Evolutionary conservation across 2,797 vertebrate species (phyloP), one percentile per base, ranked within the genome.

Genomic region (Pelobates cultripes): DNA sequence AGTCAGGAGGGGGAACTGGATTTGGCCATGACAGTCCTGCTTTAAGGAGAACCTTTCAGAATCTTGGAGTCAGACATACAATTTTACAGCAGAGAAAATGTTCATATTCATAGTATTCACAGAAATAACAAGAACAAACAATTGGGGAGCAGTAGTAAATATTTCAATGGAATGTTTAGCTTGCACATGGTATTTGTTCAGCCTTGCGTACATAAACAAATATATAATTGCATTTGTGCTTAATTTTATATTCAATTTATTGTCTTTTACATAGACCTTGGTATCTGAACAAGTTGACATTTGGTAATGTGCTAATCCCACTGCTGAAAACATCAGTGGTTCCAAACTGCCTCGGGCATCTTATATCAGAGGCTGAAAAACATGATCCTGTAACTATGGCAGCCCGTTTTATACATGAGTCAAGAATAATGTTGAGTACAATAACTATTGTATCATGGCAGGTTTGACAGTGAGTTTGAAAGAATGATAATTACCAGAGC

Each of bases 321-420:
- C 8, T 57, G 55, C 14, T 57, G 55, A 57, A 57, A 57, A 57
- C 14, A 12, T 12, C 3, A 57, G 55, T 57, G 55, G 13, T 57
- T 57, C 13, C 8, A 12, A 57, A 64, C 61, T 64, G 61, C 17
- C 28, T 40, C 17, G 40, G 28, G 28, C 28, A 17, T n/a, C 57
- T 60, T 14, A 60, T 12, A 40, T 64, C 17, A 28, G 61, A 40
- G n/a, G 61, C 61, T 8, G 6, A 64, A 64, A 40, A 64, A 64
- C 61, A 57, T 15, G n/a, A 64, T 40, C 10, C 7, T 43, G 66
- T 68, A 68, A 68, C 66, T 43, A 68, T 68, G 68, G 43, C 68
- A 70, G 68, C 43, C 28, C 10, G 2, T 4, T 7, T 45, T 70
- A 43, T 70, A n/a, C 68, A 70, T 44, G 5, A 44, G 45, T 4